Base-by-base conservation (phyloP, 2,797 vertebrate genomes). In the Apogon hyalosoma region DNA sequence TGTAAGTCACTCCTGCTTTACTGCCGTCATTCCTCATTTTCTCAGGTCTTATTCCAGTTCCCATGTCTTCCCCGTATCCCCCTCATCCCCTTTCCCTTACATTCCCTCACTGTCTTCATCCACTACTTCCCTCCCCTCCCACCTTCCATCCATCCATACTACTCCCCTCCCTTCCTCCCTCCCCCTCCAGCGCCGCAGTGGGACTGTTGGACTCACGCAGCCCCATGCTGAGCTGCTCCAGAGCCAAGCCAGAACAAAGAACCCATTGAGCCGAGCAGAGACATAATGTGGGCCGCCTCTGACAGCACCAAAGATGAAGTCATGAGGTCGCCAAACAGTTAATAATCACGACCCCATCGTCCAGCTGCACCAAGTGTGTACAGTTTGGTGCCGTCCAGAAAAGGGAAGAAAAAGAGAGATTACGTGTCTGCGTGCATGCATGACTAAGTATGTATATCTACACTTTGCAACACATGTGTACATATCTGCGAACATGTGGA, bases 191-290 rank as follows among this genome's bases (percentile, higher is more conserved):
- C 69, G 82, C 73, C 82, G 15, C 84, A 62, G 67, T 79, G 89
- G 90, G 90, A 80, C 85, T 71, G 84, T 69, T 68, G 91, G 82
- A 86, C 88, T 91, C 81, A 85, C 57, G 82, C 83, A 88, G 87
- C 82, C 90, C 91, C 90, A 90, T 76, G 80, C 90, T 83, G 91
- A 93, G 90, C 75, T 69, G 90, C 88, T 83, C 79, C 85, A 78
- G 88, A 90, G 88, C 90, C 92, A 93, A 88, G 79, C 83, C 79
- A 87, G 87, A 90, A 94, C 93, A 94, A 94, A 92, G 93, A 85
- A 81, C 63, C 85, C 89, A 93, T 93, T 93, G 92, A 94, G 87
- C 73, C 85, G 68, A 79, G 84, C 58, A 61, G 82, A 89, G 89
- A 90, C 87, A 87, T 91, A 92, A 91, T 90, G 90, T 87, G 89